Base-by-base conservation (phyloP, 2,797 vertebrate genomes). In the Knipowitschia caucasica region DNA sequence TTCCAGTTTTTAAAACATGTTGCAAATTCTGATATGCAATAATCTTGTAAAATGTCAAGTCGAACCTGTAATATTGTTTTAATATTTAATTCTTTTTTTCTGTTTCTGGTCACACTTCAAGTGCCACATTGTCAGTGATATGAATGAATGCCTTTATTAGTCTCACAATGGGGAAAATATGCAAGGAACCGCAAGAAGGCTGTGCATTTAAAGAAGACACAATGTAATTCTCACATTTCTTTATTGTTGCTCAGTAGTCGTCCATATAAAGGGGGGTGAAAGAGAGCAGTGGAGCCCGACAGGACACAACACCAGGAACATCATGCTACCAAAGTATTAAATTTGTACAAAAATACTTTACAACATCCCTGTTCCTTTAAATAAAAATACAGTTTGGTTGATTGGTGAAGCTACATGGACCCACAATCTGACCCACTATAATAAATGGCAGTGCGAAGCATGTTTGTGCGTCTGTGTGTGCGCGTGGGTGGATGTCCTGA, bases 301-400 rank as follows among this genome's bases (percentile, higher is more conserved):
- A 68, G 82, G 91, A 94, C 95, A 95, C 40, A 91, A 91, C 92
- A 99, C 90, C 86, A 97, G 95, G 95, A 96, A 97, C 95, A 92
- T 91, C 96, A 98, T 98, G 96, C 96, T 98, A 97, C 95, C 97
- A 98, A 98, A 98, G 96, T 98, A 98, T 95, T 98, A 98, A 98
- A 99, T 98, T 98, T 97, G 95, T 99, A 99, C 96, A 98, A 99
- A 99, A 99, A 99, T 99, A 99, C 95, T 99, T 99, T 98, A 95
- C 94, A 88, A 82, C 94, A 94, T 94, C 94, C 94, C 93, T 92
- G 92, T 95, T 95, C 93, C 94, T 92, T 92, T 93, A 98, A 98
- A 97, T 93, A 97, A 98, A 96, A 95, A 99, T 95, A 96, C 91
- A 91, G 84, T 95, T 94, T 97, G 81, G 78, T 79, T 73, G 77